Conservation (phyloP, 2,797 vertebrate genomes). For the Catharus ustulatus region DNA sequence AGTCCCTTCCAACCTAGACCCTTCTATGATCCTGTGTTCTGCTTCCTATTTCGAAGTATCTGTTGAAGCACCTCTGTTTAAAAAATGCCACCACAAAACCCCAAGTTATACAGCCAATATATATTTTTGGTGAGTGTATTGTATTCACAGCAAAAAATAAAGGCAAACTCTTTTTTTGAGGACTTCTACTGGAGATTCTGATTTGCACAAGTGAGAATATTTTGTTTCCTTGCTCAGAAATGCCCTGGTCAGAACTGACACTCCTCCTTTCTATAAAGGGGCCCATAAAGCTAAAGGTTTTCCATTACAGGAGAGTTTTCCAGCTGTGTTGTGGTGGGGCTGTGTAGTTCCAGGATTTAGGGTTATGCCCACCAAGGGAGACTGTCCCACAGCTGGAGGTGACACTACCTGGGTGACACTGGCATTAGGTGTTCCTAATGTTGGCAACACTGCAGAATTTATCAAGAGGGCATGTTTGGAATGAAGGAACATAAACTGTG, state of each 20-base stretch:
- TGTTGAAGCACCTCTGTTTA: neutral
- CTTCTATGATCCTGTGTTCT: neutral
- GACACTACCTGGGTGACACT: neutral
- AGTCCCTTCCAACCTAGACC: neutral
- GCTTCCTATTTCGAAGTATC: neutral
- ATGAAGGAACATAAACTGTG: neutral
- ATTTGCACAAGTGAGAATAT: neutral
- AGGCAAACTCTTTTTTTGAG: neutral
- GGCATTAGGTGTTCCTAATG: neutral
- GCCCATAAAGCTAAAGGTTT: neutral
- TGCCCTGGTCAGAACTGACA: neutral
- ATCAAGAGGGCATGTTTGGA: neutral
- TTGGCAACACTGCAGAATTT: neutral
- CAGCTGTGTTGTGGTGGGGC: neutral
- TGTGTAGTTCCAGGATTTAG: neutral
- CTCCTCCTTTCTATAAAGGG: neutral
- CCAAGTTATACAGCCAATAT: neutral
- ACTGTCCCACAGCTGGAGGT: fast-evolving
- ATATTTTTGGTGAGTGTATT: neutral
- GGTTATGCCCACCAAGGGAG: no score
- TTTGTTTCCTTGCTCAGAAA: neutral
- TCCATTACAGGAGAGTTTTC: neutral
- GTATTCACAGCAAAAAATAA: neutral
- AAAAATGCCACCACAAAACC: neutral
- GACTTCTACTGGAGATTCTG: neutral